Evolutionary conservation across 2,888 invertebrate species (phyloP), one percentile per base, ranked within the genome.

Genomic region (Falcaria lacertinaria): DNA sequence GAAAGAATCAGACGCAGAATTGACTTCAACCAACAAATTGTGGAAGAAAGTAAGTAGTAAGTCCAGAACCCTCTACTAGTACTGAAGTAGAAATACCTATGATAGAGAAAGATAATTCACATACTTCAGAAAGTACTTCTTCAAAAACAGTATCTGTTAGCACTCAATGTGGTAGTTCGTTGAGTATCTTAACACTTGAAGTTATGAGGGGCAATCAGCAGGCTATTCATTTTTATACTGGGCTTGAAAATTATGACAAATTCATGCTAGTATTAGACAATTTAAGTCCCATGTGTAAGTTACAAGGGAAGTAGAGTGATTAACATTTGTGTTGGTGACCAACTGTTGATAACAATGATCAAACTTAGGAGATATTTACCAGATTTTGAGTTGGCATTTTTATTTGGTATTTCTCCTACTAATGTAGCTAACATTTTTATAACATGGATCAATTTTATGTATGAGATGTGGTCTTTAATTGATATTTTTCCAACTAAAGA

Each of bases 351-450:
- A 28, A 33, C 38, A 14, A 8, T 50, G 7, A 50, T 54, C n/a
- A 53, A 53, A 34, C 19, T 55, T 33, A 41, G 50, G 32, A 25
- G 36, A 41, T 47, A 50, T 35, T 42, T 40, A 37, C 5, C 16
- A 4, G 34, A 52, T 43, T 46, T 42, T 49, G 49, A 52, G 34
- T 25, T 53, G 4, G 16, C 38, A 25, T 40, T 33, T 33, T 33
- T 50, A n/a, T 56, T 53, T 47, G 34, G 36, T 35, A 34, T 50
- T 3, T 32, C 41, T 35, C 32, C n/a, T n/a, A n/a, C n/a, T n/a
- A n/a, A n/a, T n/a, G n/a, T n/a, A n/a, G n/a, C n/a, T n/a, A n/a
- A n/a, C n/a, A n/a, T n/a, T n/a, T n/a, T n/a, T n/a, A n/a, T n/a
- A n/a, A n/a, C n/a, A n/a, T n/a, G n/a, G n/a, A n/a, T n/a, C n/a